Evolutionary conservation across 2,888 invertebrate species (phyloP).

Genomic region (Ctena decussata): DNA sequence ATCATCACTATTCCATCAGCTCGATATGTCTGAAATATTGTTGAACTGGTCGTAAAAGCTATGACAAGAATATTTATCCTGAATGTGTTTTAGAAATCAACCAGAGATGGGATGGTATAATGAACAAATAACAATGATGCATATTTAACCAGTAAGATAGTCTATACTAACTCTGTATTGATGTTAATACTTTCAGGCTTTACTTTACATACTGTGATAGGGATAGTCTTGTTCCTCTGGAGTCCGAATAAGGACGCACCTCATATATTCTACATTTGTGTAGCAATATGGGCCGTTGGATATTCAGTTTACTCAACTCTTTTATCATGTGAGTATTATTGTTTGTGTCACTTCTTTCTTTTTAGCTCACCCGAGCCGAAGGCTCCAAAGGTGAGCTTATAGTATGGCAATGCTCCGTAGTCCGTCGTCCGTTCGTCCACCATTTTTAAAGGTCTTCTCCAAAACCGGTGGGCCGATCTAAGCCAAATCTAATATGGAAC

Average conservation of each 20-base stretch:
- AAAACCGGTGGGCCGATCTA: too few species aligned
- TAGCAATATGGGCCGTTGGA: background rate
- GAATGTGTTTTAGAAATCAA: background rate
- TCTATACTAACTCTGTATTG: background rate
- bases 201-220: background rate
- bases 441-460: too few species aligned
- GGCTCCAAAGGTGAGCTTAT: too few species aligned
- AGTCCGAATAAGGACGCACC: background rate
- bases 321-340: background rate
- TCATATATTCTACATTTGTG: background rate
- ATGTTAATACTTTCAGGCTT: background rate
- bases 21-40: background rate
- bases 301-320: background rate
- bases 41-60: background rate
- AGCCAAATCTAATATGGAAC: too few species aligned
- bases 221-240: background rate
- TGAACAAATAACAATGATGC: background rate
- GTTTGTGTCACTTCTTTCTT: too few species aligned
- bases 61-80: background rate
- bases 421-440: too few species aligned
- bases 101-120: background rate
- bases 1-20: too few species aligned
- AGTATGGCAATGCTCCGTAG: too few species aligned
- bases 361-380: too few species aligned
- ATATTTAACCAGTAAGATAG: background rate